Evolutionary conservation across 2,888 invertebrate species (phyloP), one percentile per base, ranked within the genome.

Genomic region (Drosophila fulvimacula): DNA sequence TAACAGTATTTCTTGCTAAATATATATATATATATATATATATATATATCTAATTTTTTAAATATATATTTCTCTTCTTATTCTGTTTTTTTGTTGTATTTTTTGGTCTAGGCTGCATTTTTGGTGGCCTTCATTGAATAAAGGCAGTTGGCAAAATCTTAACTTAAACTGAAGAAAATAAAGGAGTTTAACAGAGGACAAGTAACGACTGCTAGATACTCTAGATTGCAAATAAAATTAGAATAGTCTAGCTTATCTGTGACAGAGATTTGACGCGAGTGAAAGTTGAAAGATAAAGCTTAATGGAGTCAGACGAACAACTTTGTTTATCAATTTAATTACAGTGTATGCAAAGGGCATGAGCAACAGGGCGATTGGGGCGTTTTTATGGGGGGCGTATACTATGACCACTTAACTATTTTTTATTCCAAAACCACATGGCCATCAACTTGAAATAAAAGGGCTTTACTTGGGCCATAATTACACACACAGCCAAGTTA

Each of bases 21-120:
- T 19, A 19, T 44, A 19, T n/a, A 19, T 55, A 21, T 34, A 1
- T 21, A 13, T 41, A 15, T 46, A 15, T 27, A 2, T 46, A 5
- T 44, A 6, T 46, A 17, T 30, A 10, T 48, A 32, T 30, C 6
- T 30, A n/a, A 30, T 6, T 30, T 30, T 41, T 41, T 30, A 5
- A 19, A 13, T 32, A 13, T 32, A 44, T 30, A 7, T n/a, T 30
- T 15, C 9, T 36, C 21, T 11, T 52, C 24, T 19, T 51, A 30
- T 30, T 38, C 32, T 49, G 11, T 48, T 36, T 48, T 36, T 15
- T 56, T 57, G 19, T 46, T 42, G 24, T 19, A 46, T 21, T 78
- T 82, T 83, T 83, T 83, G 86, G 83, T 86, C 81, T 83, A 83
- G 62, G 86, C 83, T 83, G 83, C 81, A 83, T 80, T 84, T 83